Evolutionary conservation across 2,888 invertebrate genomes (phyloP), one percentile per base, ranked within the genome.

Genomic region (Noctua fimbriata): DNA sequence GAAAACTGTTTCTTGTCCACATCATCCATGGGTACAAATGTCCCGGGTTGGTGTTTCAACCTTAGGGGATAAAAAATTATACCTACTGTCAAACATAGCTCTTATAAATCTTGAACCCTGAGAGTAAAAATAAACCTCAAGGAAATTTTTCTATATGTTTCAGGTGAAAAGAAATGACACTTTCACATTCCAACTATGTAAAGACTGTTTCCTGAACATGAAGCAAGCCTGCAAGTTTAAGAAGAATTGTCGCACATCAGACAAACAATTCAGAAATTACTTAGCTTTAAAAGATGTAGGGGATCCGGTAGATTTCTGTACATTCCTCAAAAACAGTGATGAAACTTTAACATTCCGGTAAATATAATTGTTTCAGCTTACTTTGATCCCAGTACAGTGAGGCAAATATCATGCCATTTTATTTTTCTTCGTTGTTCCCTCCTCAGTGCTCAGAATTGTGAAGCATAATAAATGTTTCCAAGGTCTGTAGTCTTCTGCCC

Each of bases 151-250:
- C 41, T 41, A 2, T 36, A 36, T 41, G n/a, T 67, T 92, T 52
- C 90, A 97, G 96, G 95, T 95, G 4, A 97, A 97, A 90, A 90
- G 93, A 52, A 95, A 94, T 91, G 96, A 97, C 65, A 44, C 86
- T 1, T 94, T 95, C 44, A 90, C 91, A 89, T 96, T 97, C 85
- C 96, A 97, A 91, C 86, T 97, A 52, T 97, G 97, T 88, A 95
- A 94, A 89, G 93, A 94, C 58, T 97, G 97, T 84, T 93, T 92
- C 60, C 71, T 92, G 0, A 95, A 93, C 71, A 95, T 97, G 94
- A 95, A 94, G 85, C 81, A 91, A 28, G 93, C 96, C 14, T 96
- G 95, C 86, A 95, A 94, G 80, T 97, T 97, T 88, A 97, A 96
- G 85, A 96, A 97, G 85, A 93, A 93, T 84, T 97, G 97, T 85